These are phyloP conservation scores for Macquaria australasica DNA, from an alignment of 2,113 vertebrate genomes.

Conservation along the genomic window DNA sequence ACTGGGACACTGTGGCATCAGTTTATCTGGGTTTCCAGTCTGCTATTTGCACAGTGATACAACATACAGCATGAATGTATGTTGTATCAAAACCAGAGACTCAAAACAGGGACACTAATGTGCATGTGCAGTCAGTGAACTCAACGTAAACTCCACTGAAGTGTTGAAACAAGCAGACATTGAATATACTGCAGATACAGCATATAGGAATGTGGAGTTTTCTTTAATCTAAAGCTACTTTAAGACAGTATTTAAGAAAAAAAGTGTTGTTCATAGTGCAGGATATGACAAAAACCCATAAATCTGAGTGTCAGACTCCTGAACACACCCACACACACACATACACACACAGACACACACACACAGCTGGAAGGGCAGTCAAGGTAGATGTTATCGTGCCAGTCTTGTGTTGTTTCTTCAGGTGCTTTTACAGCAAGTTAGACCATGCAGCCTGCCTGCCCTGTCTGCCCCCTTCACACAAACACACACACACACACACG, in stretches of 20 bases:
- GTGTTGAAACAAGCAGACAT: neutral
- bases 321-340: constrained; percentile 1
- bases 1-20: neutral
- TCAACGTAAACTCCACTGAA: neutral
- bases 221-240: neutral
- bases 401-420: constrained; percentile 82
- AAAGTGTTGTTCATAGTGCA: neutral
- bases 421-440: constrained; percentile 81
- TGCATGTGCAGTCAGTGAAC: neutral
- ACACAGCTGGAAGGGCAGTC: constrained; percentile 51
- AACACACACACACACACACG: constrained; percentile 21
- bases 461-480: constrained; percentile 61
- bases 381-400: constrained; percentile 79
- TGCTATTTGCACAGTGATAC: neutral
- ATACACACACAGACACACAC: constrained; percentile 25
- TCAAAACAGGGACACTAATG: neutral
- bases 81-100: neutral
- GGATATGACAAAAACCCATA: constrained; percentile 27
- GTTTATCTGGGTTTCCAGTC: neutral
- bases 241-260: neutral
- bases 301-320: constrained; percentile 21
- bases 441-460: constrained; percentile 75
- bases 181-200: neutral
- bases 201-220: neutral
- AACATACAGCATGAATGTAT: no score